Evolutionary conservation across 2,888 invertebrate genomes (phyloP), one percentile per base, ranked within the genome.

Genomic region (Horisme vitalbata): DNA sequence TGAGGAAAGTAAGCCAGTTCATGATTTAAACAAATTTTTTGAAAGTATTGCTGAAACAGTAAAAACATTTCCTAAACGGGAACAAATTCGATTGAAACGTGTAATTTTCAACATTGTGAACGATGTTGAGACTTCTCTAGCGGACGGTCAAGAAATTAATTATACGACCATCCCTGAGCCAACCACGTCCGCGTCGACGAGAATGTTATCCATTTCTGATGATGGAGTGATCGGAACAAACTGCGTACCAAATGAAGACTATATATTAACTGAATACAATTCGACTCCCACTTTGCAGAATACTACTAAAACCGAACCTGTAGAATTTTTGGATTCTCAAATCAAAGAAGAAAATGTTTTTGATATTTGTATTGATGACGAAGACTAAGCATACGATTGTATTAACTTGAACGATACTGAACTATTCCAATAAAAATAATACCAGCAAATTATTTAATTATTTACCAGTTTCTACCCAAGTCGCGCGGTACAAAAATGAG

Each of bases 11-110:
- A 23, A 30, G 1, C 8, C 12, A 27, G 7, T 15, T n/a, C 21
- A 34, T 12, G 44, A 35, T 8, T 5, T 49, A 3, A 39, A 49
- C 34, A 23, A 23, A 23, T 49, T 49, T 15, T 49, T 49, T 15
- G 44, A 49, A 14, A 12, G 49, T 7, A 49, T 49, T 26, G 49
- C 49, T 21, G 49, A 49, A 39, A 49, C 49, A 23, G 44, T 49
- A 1, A 49, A 39, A 30, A 39, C 14, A 4, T 35, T 49, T 15
- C 49, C 49, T 1, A 44, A 39, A 15, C 39, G 35, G 13, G 18
- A 15, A 13, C 49, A 44, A 26, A 8, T 49, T 12, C 26, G 39
- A 32, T 6, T 49, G 10, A 49, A 49, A 15, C 35, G 35, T 1
- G 14, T 44, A 27, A 23, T 49, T 23, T 49, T 49, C 9, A 44